Conservation (phyloP, 2,113 vertebrate species). For the Grus americana region DNA sequence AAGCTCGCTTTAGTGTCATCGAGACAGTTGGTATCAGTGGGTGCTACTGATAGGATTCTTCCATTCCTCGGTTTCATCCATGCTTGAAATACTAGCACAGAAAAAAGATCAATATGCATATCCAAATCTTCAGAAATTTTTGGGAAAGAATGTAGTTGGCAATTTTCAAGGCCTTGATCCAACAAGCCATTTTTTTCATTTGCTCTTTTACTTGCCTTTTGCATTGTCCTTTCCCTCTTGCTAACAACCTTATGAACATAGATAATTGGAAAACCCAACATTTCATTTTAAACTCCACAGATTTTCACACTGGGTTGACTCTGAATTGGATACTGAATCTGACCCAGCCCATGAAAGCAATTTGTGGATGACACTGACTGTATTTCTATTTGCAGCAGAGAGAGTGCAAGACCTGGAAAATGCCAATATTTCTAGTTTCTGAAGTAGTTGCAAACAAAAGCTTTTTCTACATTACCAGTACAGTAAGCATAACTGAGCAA, state of each 20-base stretch:
- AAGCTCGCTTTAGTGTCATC: neutral
- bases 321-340: neutral
- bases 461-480: neutral
- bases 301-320: neutral
- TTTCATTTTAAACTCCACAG: neutral
- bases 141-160: neutral
- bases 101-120: neutral
- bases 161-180: neutral
- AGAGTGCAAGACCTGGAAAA: neutral
- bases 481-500: neutral
- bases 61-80: neutral
- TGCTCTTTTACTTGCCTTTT: neutral
- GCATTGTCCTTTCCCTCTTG: neutral
- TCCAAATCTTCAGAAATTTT: neutral
- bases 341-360: neutral
- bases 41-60: neutral
- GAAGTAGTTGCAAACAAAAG: neutral
- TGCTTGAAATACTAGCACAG: neutral
- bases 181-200: neutral
- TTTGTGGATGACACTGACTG: neutral
- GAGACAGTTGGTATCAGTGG: neutral
- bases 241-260: neutral
- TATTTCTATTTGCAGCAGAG: neutral
- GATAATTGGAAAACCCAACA: neutral
- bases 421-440: neutral